Conservation (phyloP, 1,140 invertebrate species). For the Daktulosphaira vitifoliae region DNA sequence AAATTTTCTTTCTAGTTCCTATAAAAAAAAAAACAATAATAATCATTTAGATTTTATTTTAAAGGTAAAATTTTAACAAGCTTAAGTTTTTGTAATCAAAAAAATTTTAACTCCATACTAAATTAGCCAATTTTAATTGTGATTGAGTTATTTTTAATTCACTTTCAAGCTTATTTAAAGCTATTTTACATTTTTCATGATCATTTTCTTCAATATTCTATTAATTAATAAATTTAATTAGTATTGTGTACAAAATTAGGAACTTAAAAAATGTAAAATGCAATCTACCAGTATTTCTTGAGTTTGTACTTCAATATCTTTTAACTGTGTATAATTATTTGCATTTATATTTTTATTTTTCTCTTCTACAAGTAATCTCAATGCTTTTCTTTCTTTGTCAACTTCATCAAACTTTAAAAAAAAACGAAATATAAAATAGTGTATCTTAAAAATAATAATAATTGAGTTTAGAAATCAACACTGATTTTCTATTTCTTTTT, state of each 20-base stretch:
- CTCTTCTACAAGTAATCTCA: slow-evolving; percentile 3
- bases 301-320: slow-evolving; percentile 24
- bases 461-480: no score
- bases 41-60: not conserved
- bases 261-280: no score
- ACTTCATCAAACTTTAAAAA: slow-evolving; percentile 15
- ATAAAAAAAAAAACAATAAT: slow-evolving; percentile 29
- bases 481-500: no score
- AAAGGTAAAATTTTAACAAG: no score
- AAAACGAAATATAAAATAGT: not conserved
- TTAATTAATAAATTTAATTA: no score
- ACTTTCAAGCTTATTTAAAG: not conserved
- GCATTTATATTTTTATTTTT: not conserved
- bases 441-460: no score
- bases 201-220: no score
- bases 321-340: not conserved
- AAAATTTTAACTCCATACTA: not conserved
- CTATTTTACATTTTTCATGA: slow-evolving; percentile 12
- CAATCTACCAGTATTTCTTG: no score
- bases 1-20: slow-evolving; percentile 54
- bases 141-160: slow-evolving; percentile 1
- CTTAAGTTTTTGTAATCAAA: no score
- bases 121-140: slow-evolving; percentile 15
- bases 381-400: not conserved
- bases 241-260: no score